These are phyloP conservation scores for Leptopilina drosophilae DNA, from an alignment of 2,888 invertebrate species.

Conservation along the genomic window DNA sequence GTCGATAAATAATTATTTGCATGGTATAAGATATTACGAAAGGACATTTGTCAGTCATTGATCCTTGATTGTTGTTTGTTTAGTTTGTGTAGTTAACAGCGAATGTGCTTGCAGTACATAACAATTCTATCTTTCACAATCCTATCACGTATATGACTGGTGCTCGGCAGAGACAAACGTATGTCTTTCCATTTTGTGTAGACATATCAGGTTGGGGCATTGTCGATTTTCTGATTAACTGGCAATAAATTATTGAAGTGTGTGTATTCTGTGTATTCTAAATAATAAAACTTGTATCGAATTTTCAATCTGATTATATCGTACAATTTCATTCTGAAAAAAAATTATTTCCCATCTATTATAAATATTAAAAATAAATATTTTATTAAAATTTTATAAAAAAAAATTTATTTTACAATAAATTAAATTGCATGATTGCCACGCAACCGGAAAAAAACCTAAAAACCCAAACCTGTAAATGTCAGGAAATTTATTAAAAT, in stretches of 20 bases:
- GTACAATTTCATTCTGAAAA: not conserved
- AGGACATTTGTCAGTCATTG: not conserved
- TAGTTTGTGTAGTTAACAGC: not conserved
- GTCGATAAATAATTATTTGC: too few species aligned
- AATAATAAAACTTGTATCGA: not conserved
- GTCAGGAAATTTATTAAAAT: too few species aligned
- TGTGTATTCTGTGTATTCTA: not conserved
- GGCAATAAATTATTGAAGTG: not conserved
- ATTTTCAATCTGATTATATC: not conserved
- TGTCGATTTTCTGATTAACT: conserved; percentile 32
- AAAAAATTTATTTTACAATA: too few species aligned
- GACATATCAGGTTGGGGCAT: not conserved
- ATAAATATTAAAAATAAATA: too few species aligned
- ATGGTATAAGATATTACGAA: too few species aligned
- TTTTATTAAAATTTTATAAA: too few species aligned
- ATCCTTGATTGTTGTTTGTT: conserved; percentile 14
- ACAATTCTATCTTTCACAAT: conserved; percentile 32
- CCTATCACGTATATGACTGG: conserved; percentile 40
- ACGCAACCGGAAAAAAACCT: too few species aligned
- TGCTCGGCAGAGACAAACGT: conserved; percentile 36
- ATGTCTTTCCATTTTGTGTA: conserved; percentile 17
- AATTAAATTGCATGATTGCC: too few species aligned
- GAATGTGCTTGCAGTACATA: conserved; percentile 13
- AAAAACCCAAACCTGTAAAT: too few species aligned
- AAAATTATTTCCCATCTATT: not conserved